phyloP scores from a whole-genome alignment of 2,888 invertebrate species.

The Polylopha cassiicola region DNA sequence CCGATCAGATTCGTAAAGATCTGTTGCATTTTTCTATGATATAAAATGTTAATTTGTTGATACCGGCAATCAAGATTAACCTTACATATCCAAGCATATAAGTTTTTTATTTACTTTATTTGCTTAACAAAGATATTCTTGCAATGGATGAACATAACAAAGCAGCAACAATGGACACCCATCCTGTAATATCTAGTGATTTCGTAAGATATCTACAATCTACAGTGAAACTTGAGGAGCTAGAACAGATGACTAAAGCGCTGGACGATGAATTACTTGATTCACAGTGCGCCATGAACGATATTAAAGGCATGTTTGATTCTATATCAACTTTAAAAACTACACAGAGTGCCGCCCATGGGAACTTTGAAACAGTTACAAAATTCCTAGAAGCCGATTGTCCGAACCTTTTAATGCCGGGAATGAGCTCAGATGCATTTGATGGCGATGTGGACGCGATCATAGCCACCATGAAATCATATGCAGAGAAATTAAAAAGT shows the following conservation, averaged over 20 bases:
- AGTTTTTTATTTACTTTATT: too few relatives aligned
- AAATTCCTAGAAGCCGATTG: constrained; percentile 46
- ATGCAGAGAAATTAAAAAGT: constrained; percentile 54
- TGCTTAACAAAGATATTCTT: too few relatives aligned
- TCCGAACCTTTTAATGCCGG: constrained; percentile 52
- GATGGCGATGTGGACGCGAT: constrained; percentile 51
- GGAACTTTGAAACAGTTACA: constrained; percentile 44
- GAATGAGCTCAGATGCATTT: constrained; percentile 44
- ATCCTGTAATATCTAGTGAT: constrained; percentile 34
- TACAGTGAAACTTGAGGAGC: constrained; percentile 47
- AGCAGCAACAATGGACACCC: constrained; percentile 37
- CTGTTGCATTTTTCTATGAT: too few relatives aligned
- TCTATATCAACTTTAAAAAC: constrained; percentile 33
- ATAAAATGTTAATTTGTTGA: too few relatives aligned
- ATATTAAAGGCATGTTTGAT: constrained; percentile 53
- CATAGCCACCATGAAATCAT: constrained; percentile 49
- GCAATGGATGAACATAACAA: too few relatives aligned
- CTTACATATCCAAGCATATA: too few relatives aligned
- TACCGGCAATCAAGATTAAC: too few relatives aligned
- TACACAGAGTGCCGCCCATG: constrained; percentile 13
- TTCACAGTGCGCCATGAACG: constrained; percentile 54
- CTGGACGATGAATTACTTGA: constrained; percentile 55
- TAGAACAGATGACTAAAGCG: constrained; percentile 56
- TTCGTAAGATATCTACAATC: constrained; percentile 51
- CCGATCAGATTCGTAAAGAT: too few relatives aligned